Evolutionary conservation across 2,113 vertebrate genomes (phyloP), one percentile per base, ranked within the genome.

Genomic region (Podocnemis expansa): DNA sequence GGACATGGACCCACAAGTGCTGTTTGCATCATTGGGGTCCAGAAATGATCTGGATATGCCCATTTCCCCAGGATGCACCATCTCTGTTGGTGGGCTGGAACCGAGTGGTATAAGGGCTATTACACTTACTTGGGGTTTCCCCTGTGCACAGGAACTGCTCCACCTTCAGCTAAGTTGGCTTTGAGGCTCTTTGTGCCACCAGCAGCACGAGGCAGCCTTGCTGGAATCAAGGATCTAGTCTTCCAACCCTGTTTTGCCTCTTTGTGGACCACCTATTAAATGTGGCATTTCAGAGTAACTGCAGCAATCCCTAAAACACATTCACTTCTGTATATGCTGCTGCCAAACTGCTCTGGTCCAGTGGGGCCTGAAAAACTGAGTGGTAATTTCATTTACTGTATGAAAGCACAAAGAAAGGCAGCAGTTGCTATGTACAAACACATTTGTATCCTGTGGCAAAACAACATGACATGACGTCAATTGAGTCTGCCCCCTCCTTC

Each of bases 21-120:
- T 89, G 12, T 87, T 94, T 89, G 63, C 49, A 91, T n/a, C 67
- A 67, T 17, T 63, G 78, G 43, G 25, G 47, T 19, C 25, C 25
- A 45, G 38, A 45, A 75, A 75, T 75, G 41, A 45, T 38, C 41
- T 25, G 24, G 70, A 75, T 38, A 43, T 75, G 41, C 22, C 5
- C 7, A 34, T 43, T 75, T 41, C 70, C 70, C 24, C 41, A 27
- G 41, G 21, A 73, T 22, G 25, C n/a, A 73, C 38, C 38, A 25
- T 21, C 70, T 43, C 22, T 41, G 19, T n/a, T 41, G 70, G 11
- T 41, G 38, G 21, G 24, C 41, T 7, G 1, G 17, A n/a, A n/a
- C 8, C 22, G 70, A 43, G 38, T 75, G 24, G 41, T 75, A 2
- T 75, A 75, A 14, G 41, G 41, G 24, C 51, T 60, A 60, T 10